Evolutionary conservation across 2,888 invertebrate genomes (phyloP), one percentile per base, ranked within the genome.

Genomic region (Ophion ellenae): DNA sequence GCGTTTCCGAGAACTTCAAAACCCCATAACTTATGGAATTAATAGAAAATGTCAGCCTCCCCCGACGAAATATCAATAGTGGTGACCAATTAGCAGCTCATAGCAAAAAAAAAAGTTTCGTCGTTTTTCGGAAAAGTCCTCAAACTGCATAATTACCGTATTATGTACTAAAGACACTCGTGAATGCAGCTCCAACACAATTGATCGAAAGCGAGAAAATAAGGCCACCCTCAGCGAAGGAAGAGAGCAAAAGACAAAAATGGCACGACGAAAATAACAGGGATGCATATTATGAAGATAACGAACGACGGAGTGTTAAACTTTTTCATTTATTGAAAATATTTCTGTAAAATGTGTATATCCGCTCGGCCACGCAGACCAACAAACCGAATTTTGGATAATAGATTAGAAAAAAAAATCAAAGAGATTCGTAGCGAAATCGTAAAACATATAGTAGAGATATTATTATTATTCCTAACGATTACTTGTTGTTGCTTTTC

Each of bases 261-360:
- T 70, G 74, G 69, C 80, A 73, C 53, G 80, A 80, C 61, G 14
- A 53, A 53, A 53, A 14, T 17, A 53, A 53, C 53, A 17, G 53
- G 53, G 53, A 53, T 53, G 53, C 53, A 53, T 14, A 61, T 61
- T 61, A 61, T 9, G 84, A 89, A 87, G 84, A 90, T 86, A 89
- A 91, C 89, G 88, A 89, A 88, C 85, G 88, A 90, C 83, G 89
- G 91, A 91, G 90, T 92, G 92, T 92, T 91, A 91, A 92, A 91
- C 92, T 93, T 92, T 92, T 92, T 92, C 92, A 89, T 92, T 92
- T 92, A 92, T 92, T 92, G 92, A 92, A 93, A 92, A 92, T 93
- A 93, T 91, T 92, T 93, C 90, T 93, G 92, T 92, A 92, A 92
- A 93, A 92, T 91, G 92, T 92, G 92, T 92, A 91, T 90, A 92